Evolutionary conservation across 2,113 vertebrate genomes (phyloP).

Genomic region (Grantiella picta): DNA sequence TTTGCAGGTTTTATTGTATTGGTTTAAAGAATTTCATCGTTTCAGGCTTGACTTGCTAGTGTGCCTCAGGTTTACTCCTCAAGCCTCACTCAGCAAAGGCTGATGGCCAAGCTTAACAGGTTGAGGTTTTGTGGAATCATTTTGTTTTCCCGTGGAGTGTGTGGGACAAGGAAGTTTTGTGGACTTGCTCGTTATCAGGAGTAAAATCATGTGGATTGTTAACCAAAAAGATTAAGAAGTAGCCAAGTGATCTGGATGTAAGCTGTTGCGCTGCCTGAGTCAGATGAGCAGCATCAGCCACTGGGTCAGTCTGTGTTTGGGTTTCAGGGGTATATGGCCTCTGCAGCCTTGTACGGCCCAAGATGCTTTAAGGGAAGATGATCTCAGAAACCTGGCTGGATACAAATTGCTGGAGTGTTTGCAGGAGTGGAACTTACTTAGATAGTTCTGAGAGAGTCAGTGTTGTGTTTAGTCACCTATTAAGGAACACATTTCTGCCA

Average conservation of each 20-base stretch:
- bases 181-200: not conserved
- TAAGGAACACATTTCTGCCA: not conserved
- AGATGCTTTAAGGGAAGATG: not conserved
- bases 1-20: not conserved
- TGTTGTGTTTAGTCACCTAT: not conserved
- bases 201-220: not conserved
- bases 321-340: not conserved
- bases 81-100: accelerated
- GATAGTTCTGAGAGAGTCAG: not conserved
- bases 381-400: not conserved
- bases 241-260: not conserved
- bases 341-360: not conserved
- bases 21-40: not conserved
- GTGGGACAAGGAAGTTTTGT: not conserved
- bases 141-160: not conserved
- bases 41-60: not conserved
- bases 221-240: not conserved
- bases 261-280: not conserved
- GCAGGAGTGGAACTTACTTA: not conserved
- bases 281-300: not conserved
- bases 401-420: not conserved
- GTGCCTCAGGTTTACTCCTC: not conserved
- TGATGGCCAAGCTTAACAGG: not conserved
- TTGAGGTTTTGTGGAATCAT: not conserved
- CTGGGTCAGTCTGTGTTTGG: not conserved